These are phyloP conservation scores for Neolamprologus longior DNA, from an alignment of 2,113 vertebrate genomes.

Conservation along the genomic window DNA sequence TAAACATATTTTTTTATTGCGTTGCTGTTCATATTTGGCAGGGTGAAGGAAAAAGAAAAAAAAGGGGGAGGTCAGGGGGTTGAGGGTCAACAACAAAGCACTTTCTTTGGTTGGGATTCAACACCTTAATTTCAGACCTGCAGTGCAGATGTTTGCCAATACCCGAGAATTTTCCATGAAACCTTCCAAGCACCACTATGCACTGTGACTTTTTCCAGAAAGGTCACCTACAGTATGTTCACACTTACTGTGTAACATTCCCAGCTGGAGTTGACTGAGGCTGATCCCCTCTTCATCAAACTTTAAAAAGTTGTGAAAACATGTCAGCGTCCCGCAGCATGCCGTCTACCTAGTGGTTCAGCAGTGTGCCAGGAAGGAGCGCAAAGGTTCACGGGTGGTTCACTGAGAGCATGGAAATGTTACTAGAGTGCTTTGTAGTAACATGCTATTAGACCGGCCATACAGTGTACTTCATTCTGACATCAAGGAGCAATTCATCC, in stretches of 20 bases:
- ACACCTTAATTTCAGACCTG: not conserved
- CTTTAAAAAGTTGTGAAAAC: constrained; percentile 13
- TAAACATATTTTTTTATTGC: not conserved
- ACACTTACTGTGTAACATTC: constrained; percentile 19
- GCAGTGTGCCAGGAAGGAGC: not conserved
- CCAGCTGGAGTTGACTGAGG: not conserved
- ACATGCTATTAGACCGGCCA: not conserved
- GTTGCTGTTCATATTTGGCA: not conserved
- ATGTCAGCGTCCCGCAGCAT: not conserved
- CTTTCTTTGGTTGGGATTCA: not conserved
- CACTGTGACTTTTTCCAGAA: not conserved
- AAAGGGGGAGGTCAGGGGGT: not conserved
- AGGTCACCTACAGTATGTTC: constrained; percentile 28
- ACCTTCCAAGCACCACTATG: not conserved
- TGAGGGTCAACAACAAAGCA: not conserved
- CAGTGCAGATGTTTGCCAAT: not conserved
- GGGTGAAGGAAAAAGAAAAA: not conserved
- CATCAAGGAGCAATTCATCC: not conserved
- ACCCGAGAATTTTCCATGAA: not conserved
- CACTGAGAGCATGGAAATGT: not conserved
- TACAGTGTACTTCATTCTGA: not conserved
- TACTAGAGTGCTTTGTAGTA: not conserved
- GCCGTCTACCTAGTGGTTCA: not conserved
- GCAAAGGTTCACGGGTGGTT: not conserved
- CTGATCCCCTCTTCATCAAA: not conserved